A percentile compares a stretch with the other conserved stretches of the same genome.
Conservation (phyloP, 2,113 vertebrate species). For the Gallinago paraguaiae region DNA sequence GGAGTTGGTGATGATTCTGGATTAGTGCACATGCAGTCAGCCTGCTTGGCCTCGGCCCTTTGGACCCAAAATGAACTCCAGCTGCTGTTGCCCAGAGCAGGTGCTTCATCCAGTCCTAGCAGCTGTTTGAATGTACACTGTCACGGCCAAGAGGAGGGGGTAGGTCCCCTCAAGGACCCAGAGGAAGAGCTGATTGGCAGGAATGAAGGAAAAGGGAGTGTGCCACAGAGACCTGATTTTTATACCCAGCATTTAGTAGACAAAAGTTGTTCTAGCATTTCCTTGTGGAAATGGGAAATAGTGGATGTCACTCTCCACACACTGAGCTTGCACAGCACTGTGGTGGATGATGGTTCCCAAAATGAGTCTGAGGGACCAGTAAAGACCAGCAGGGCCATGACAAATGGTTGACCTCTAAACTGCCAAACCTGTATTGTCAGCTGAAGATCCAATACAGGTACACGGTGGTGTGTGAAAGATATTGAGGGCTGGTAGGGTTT, state of each 20-base stretch:
- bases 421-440: neutral
- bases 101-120: conserved; percentile 66
- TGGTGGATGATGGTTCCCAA: neutral
- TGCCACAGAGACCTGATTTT: neutral
- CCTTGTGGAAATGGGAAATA: neutral
- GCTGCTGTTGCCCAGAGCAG: conserved; percentile 70
- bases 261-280: neutral
- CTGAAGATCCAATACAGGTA: neutral
- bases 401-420: neutral
- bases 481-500: neutral
- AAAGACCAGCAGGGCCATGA: neutral
- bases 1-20: conserved; percentile 67
- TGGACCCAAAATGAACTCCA: conserved; percentile 75
- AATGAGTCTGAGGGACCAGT: neutral
- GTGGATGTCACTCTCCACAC: neutral
- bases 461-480: neutral
- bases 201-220: neutral
- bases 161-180: neutral
- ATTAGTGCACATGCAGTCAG: conserved; percentile 71
- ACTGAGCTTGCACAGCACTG: neutral
- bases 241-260: neutral
- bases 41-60: conserved; percentile 56
- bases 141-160: conserved; percentile 22
- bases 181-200: neutral
- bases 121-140: conserved; percentile 51